These are phyloP conservation scores for Elaeidobius kamerunicus DNA, from an alignment of 2,888 invertebrate genomes.

Conservation along the genomic window DNA sequence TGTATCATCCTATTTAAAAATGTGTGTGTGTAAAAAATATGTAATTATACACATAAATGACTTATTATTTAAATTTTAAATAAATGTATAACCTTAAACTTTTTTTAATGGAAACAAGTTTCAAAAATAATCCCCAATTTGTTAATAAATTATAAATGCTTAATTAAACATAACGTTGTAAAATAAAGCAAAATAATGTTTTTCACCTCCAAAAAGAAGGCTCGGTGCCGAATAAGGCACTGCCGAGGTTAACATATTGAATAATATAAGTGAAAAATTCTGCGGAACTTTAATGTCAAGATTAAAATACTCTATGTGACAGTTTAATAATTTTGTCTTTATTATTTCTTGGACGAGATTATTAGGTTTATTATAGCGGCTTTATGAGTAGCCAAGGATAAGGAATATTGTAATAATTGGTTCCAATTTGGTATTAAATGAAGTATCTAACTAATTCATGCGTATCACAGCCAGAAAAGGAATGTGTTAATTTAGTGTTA, in stretches of 20 bases:
- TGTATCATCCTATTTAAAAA: too few relatives aligned
- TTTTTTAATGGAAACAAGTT: slow-evolving; percentile 3
- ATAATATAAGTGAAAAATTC: slow-evolving; percentile 10
- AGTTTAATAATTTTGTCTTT: slow-evolving; percentile 14
- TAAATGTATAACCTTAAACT: slow-evolving; percentile 7
- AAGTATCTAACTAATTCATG: background rate
- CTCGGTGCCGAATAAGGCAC: slow-evolving; percentile 10
- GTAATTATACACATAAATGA: too few relatives aligned
- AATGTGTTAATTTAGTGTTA: background rate
- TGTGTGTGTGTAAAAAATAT: too few relatives aligned
- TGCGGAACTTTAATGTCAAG: slow-evolving; percentile 15
- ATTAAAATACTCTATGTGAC: slow-evolving; percentile 13
- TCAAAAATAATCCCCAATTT: slow-evolving; percentile 10
- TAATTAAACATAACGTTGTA: slow-evolving; percentile 5
- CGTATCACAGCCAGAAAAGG: background rate
- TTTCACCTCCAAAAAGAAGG: slow-evolving; percentile 20
- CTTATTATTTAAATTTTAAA: too few relatives aligned
- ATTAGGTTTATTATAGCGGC: slow-evolving; percentile 8
- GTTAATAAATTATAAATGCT: background rate
- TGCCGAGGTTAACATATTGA: slow-evolving; percentile 9
- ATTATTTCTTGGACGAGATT: slow-evolving; percentile 7
- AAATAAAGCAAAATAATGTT: slow-evolving; percentile 7
- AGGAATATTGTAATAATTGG: background rate
- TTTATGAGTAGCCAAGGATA: slow-evolving; percentile 1
- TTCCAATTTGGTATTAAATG: background rate